These are phyloP conservation scores for Rhopilema esculentum DNA, from an alignment of 30 jellyfish, hydroid and myxozoan genomes.

Conservation along the genomic window DNA sequence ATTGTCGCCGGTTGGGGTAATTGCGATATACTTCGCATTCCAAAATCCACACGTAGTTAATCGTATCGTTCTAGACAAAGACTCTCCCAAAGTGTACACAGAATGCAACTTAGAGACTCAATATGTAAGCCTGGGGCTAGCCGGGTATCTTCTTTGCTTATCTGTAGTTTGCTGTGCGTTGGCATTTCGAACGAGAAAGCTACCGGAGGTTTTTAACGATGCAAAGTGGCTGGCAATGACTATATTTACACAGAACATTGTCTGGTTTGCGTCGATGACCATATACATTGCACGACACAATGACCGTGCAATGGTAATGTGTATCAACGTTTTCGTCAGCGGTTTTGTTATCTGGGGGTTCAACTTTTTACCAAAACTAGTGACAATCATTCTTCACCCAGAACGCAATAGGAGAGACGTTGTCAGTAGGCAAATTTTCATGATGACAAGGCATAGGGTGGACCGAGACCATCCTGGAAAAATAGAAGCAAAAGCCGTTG, in stretches of 20 bases:
- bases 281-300: conserved; percentile 40
- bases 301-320: conserved; percentile 59
- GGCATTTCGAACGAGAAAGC: conserved; percentile 87
- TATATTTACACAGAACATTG: conserved; percentile 71
- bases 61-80: conserved; percentile 45
- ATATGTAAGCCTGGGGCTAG: conserved; percentile 16
- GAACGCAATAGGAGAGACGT: conserved; percentile 43
- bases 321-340: conserved; percentile 26
- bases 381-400: conserved; percentile 39
- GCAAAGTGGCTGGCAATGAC: conserved; percentile 86
- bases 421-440: conserved; percentile 52
- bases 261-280: conserved; percentile 67
- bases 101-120: conserved; percentile 54
- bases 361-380: conserved; percentile 57
- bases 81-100: conserved; percentile 45
- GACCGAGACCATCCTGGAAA: conserved; percentile 15
- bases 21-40: conserved; percentile 43
- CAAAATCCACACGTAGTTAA: conserved; percentile 35
- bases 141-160: conserved; percentile 52
- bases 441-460: conserved; percentile 32
- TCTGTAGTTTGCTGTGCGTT: conserved; percentile 78
- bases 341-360: conserved; percentile 57
- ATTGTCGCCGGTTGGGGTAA: conserved; percentile 42
- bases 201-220: conserved; percentile 85
- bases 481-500: conserved; percentile 3